These are phyloP conservation scores for Arothron firmamentum DNA, from an alignment of 2,113 vertebrate genomes.

Conservation along the genomic window DNA sequence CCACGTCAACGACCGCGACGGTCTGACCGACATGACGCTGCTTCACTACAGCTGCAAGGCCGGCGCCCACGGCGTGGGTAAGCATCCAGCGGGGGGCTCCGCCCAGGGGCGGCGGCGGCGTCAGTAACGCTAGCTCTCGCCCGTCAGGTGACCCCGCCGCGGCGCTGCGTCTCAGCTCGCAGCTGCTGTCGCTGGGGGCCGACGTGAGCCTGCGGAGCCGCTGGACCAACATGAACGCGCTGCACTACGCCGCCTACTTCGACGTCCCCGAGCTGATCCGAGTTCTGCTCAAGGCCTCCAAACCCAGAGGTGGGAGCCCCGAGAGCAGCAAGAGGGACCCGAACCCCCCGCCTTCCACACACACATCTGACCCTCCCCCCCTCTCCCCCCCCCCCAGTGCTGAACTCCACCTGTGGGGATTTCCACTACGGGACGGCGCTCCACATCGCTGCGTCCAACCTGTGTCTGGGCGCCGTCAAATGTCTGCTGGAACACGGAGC, in stretches of 20 bases:
- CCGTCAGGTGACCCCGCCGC: slow-evolving; percentile 82
- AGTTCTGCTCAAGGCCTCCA: slow-evolving; percentile 80
- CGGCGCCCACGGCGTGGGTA: slow-evolving; percentile 89
- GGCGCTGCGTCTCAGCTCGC: slow-evolving; percentile 81
- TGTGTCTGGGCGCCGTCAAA: slow-evolving; percentile 88
- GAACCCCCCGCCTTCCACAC: too few species aligned
- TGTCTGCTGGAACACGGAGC: slow-evolving; percentile 91
- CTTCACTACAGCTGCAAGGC: slow-evolving; percentile 93
- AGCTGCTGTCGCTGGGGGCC: slow-evolving; percentile 82
- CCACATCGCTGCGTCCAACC: slow-evolving; percentile 90
- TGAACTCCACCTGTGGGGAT: slow-evolving; percentile 90
- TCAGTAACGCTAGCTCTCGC: not conserved
- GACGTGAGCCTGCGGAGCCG: slow-evolving; percentile 88
- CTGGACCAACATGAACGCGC: slow-evolving; percentile 94
- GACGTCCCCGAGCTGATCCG: slow-evolving; percentile 88
- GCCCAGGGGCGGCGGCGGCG: not conserved
- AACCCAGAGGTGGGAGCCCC: slow-evolving; percentile 76
- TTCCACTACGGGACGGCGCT: slow-evolving; percentile 88
- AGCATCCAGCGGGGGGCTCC: slow-evolving; percentile 33
- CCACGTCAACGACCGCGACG: slow-evolving; percentile 89
- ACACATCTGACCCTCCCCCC: not conserved
- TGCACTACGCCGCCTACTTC: slow-evolving; percentile 91
- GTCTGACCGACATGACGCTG: slow-evolving; percentile 91
- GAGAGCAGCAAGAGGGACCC: too few species aligned
- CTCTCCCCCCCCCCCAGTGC: slow-evolving; percentile 66